phyloP scores from a whole-genome alignment of 2,888 invertebrate genomes.

The Protophormia terraenovae region DNA sequence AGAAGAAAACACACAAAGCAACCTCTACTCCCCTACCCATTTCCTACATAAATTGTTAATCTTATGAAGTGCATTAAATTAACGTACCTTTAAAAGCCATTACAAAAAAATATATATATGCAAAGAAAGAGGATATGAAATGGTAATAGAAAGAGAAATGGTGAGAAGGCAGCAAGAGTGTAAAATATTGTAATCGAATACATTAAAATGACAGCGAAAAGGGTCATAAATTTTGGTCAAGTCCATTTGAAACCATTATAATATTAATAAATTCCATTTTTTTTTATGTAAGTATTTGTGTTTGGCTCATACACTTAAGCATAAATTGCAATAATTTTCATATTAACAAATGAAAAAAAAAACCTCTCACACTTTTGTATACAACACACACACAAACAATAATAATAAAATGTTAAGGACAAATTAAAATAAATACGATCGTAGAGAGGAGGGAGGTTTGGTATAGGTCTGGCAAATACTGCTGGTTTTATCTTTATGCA shows the following conservation, averaged over 20 bases:
- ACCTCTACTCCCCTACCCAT: neutral
- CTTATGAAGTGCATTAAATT: slow-evolving; percentile 57
- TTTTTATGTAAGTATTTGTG: neutral
- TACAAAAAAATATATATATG: no score
- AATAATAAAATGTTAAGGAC: slow-evolving; percentile 32
- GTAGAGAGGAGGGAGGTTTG: neutral
- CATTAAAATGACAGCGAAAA: slow-evolving; percentile 68
- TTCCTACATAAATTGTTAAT: slow-evolving; percentile 40
- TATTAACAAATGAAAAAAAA: neutral
- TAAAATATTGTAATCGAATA: slow-evolving; percentile 67
- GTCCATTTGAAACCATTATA: slow-evolving; percentile 71
- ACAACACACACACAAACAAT: neutral
- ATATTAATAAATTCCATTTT: slow-evolving; percentile 73
- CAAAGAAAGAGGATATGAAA: neutral
- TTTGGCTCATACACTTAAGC: neutral
- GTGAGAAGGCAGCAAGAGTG: neutral
- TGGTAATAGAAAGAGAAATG: neutral
- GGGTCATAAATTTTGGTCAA: slow-evolving; percentile 68
- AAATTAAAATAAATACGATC: slow-evolving; percentile 34
- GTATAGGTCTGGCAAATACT: neutral
- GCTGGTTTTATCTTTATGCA: slow-evolving; percentile 34
- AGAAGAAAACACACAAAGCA: neutral
- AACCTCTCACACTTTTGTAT: neutral
- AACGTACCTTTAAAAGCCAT: slow-evolving; percentile 38
- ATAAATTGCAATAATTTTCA: neutral